Base-by-base conservation (phyloP, 1,140 invertebrate species). In the Lasioglossum albipes region DNA sequence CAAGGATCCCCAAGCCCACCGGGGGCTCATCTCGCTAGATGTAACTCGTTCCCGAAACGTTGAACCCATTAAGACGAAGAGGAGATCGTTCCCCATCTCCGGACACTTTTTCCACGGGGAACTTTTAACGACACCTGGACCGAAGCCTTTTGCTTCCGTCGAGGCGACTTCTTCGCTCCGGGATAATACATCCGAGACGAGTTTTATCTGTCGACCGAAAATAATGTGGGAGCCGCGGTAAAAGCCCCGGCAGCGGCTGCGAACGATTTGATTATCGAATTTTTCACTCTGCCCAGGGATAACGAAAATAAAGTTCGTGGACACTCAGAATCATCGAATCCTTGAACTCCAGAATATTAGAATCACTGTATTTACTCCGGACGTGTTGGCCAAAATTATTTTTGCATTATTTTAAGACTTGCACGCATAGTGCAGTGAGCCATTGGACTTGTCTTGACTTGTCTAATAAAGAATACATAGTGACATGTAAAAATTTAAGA, bases 131-230 rank as follows among this genome's bases (percentile, higher is more conserved):
- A n/a, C 57, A 59, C 57, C 57, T 59, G 57, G 57, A n/a, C 57
- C 20, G 20, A 6, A 6, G 57, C 57, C 22, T 59, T 59, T 59
- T 59, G 7, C 57, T n/a, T 59, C 18, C 57, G 57, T 9, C 57
- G 57, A n/a, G 4, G 52, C 20, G 18, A 20, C 57, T 59, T 6
- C 52, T 16, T 16, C 52, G 57, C 45, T 49, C 45, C 45, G 57
- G 57, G 57, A 59, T 59, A 59, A 59, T 59, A n/a, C 57, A 59
- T n/a, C n/a, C 7, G n/a, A 59, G 57, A n/a, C 20, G 57, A 59
- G 57, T 59, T 59, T 59, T 59, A 59, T 59, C 57, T 59, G 57
- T 59, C 57, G 57, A n/a, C 57, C 57, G 57, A 59, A 59, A 59
- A 59, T 59, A 59, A 59, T 20, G 57, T 7, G 57, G 57, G 16